Evolutionary conservation across 2,797 vertebrate species (phyloP).

Genomic region (Leptodon cayanensis): DNA sequence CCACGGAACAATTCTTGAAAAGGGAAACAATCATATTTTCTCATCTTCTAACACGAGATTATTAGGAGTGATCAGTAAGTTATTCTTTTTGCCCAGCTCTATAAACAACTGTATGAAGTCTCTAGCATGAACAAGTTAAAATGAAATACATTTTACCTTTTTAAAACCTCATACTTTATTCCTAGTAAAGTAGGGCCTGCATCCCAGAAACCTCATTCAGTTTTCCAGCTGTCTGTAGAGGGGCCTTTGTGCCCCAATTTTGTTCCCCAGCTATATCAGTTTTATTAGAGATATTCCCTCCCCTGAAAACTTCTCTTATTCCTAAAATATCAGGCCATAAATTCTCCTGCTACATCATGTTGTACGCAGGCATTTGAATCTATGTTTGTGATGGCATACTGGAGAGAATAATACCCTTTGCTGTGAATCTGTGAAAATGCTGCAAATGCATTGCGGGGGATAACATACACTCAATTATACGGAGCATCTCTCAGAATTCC

Average conservation of each 20-base stretch:
- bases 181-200: not conserved
- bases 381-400: not conserved
- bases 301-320: not conserved
- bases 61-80: not conserved
- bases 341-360: not conserved
- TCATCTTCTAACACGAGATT: not conserved
- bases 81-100: not conserved
- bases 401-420: not conserved
- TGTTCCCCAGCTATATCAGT: not conserved
- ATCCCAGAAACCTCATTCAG: not conserved
- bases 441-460: fast-evolving
- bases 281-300: not conserved
- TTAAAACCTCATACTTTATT: not conserved
- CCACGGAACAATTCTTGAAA: not conserved
- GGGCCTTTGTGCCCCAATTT: not conserved
- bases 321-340: not conserved
- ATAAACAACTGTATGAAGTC: not conserved
- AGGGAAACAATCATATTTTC: not conserved
- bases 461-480: not conserved
- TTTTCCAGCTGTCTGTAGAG: not conserved
- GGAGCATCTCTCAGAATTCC: not conserved
- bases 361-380: not conserved
- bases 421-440: not conserved
- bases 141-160: not conserved
- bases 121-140: not conserved